Evolutionary conservation across 1,140 invertebrate genomes (phyloP), one percentile per base, ranked within the genome.

Genomic region (Aporrectodea caliginosa): DNA sequence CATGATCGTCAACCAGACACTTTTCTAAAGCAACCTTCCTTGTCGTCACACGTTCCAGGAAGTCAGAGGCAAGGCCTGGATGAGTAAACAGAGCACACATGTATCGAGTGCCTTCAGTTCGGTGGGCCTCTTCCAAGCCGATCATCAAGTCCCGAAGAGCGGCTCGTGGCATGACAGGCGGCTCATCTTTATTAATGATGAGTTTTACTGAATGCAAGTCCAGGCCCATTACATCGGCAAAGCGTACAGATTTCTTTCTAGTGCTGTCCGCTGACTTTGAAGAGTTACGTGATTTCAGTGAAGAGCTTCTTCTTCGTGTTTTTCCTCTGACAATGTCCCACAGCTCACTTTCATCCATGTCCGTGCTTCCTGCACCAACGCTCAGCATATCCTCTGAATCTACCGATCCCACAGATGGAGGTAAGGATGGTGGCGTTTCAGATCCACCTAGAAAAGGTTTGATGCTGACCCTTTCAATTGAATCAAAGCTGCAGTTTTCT

Each of bases 181-280:
- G 88, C 29, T 83, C 82, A 14, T 88, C 86, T 31, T 85, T 73
- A 77, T 88, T 86, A 2, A 87, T 79, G 68, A 88, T 84, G 77
- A 87, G 86, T 84, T 94, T 91, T 0, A 98, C 93, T 84, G 95
- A 94, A 12, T 94, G 95, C 80, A 98, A 89, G 89, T 98, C 96
- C 6, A 98, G 89, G 0, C 96, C 96, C 35, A 98, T 88, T 0
- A 94, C 95, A 85, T 98, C 96, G 0, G 96, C 96, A 87, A 98
- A 98, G 27, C 96, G 91, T 0, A 98, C 96, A 43, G 96, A 96
- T 88, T 98, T 98, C 87, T 97, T 98, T 0, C 93, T 90, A 58
- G 22, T 22, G 16, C 83, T 79, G 1, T 86, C 86, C 0, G 86
- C 88, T 0, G 93, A 93, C 0, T 95, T 95, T 30, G 95, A 95